These are phyloP conservation scores for Melanostoma scalare DNA, from an alignment of 2,888 invertebrate genomes.

Conservation along the genomic window DNA sequence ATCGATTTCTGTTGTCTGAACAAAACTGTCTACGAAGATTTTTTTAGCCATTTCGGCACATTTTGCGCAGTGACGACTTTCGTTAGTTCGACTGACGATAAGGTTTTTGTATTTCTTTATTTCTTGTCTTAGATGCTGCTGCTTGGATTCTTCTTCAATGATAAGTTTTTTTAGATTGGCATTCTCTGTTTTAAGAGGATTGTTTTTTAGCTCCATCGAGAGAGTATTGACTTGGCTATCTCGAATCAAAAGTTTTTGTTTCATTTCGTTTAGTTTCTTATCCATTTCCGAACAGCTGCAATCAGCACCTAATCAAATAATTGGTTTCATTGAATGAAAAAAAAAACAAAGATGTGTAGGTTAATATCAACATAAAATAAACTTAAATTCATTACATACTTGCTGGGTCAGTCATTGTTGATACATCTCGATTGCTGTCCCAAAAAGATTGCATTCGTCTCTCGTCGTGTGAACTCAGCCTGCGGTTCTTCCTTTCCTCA, in stretches of 20 bases:
- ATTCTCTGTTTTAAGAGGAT: constrained; percentile 79
- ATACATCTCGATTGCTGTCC: constrained; percentile 75
- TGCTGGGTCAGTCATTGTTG: constrained; percentile 79
- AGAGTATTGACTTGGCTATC: constrained; percentile 78
- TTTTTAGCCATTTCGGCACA: constrained; percentile 38
- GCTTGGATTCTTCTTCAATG: constrained; percentile 77
- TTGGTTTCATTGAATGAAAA: neutral
- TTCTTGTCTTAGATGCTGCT: constrained; percentile 75
- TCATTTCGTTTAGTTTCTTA: constrained; percentile 77
- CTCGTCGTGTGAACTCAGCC: constrained; percentile 79
- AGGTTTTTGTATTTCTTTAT: constrained; percentile 77
- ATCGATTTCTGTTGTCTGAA: constrained; percentile 66
- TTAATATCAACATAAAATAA: constrained; percentile 14
- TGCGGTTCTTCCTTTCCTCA: constrained; percentile 77
- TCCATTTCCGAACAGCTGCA: constrained; percentile 75
- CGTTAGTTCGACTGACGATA: constrained; percentile 66
- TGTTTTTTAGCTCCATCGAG: constrained; percentile 77
- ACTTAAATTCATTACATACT: constrained; percentile 74
- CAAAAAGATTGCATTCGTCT: constrained; percentile 77
- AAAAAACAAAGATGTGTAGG: neutral
- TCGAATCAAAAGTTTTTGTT: constrained; percentile 76
- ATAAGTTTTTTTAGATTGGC: constrained; percentile 77
- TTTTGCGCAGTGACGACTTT: constrained; percentile 59
- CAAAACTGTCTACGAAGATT: constrained; percentile 31
- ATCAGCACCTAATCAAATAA: constrained; percentile 41